These are phyloP conservation scores for Ploceus nigricollis DNA, from an alignment of 2,113 vertebrate genomes.

Conservation along the genomic window DNA sequence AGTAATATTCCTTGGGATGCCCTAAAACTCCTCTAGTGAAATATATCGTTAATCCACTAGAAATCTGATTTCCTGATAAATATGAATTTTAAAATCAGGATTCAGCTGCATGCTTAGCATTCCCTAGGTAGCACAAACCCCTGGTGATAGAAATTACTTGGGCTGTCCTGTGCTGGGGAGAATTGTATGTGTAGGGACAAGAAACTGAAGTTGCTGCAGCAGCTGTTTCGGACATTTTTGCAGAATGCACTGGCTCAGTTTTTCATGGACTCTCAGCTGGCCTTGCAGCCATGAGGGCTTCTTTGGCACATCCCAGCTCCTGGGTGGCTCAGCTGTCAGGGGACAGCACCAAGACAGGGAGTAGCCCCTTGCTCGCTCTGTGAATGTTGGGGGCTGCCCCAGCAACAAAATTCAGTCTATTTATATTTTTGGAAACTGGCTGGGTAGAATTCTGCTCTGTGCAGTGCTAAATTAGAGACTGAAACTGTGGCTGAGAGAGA, in stretches of 20 bases:
- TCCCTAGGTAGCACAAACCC: not conserved
- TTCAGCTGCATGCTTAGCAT: not conserved
- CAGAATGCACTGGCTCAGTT: not conserved
- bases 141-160: not conserved
- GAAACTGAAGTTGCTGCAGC: not conserved
- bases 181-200: accelerated
- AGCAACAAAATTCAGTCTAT: not conserved
- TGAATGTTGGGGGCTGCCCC: not conserved
- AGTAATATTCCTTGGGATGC: not conserved
- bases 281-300: not conserved
- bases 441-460: not conserved
- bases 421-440: not conserved
- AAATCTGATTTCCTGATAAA: not conserved
- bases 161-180: not conserved
- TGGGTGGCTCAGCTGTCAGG: not conserved
- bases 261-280: not conserved
- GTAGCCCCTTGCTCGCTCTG: not conserved
- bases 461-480: not conserved
- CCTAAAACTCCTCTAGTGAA: not conserved
- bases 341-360: not conserved
- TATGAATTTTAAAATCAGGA: not conserved
- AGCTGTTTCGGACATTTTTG: not conserved
- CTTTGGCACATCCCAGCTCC: not conserved
- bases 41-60: not conserved
- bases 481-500: not conserved